Evolutionary conservation across 53 echinoderm and acorn worm genomes (phyloP), one percentile per base, ranked within the genome.

Genomic region (Patiria pectinifera): DNA sequence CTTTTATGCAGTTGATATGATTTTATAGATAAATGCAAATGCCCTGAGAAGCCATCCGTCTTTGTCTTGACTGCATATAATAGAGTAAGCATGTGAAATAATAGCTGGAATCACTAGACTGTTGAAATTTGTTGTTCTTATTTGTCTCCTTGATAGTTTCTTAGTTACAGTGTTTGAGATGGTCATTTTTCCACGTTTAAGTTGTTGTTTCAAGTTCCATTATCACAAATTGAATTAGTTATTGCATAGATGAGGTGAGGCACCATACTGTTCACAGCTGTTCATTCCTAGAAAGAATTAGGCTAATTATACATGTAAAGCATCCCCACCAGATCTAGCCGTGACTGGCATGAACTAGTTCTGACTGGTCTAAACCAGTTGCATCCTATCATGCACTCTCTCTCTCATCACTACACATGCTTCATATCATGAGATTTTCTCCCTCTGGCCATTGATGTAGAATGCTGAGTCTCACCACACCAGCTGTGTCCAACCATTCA

Each of bases 401-500:
- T 53, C 53, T 66, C 66, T 66, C 66, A 66, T 74, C 74, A 23
- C 11, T 46, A 47, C 79, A 78, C 79, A 45, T 78, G 79, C 79
- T 78, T 78, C 45, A 47, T 47, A 15, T 45, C 14, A 18, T 78
- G 79, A 46, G 79, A 46, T 22, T 2, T 44, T 46, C 46, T 78
- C 53, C 59, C 82, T 59, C 21, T 3, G 4, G 45, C 82, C 58
- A 53, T n/a, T 46, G 14, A 22, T 8, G 25, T 16, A 74, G 74
- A 74, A 74, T 74, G 23, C 11, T 23, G 74, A 6, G 74, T 24
- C 22, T 74, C 74, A 74, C 24, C 24, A n/a, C 74, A 10, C 74
- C 74, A 74, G 74, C 74, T 74, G 74, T 74, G 74, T 24, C 21
- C 8, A 74, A 74, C 11, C 24, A 6, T 24, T 22, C 4, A 21